These are phyloP conservation scores for Epinephelus awoara DNA, from an alignment of 2,797 vertebrate genomes.

Conservation along the genomic window DNA sequence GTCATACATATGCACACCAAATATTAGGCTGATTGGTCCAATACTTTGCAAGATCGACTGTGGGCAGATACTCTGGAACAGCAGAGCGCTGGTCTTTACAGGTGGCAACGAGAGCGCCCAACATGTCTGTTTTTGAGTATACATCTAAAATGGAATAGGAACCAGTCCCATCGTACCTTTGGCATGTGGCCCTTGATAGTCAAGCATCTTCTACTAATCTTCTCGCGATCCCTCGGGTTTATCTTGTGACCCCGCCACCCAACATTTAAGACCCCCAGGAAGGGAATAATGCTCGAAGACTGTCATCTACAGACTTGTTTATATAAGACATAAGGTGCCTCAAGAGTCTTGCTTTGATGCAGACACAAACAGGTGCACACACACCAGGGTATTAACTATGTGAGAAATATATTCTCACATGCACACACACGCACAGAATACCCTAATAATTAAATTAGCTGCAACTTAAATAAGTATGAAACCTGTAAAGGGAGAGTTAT, in stretches of 20 bases:
- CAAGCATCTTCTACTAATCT: not conserved
- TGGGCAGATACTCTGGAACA: not conserved
- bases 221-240: fast-evolving
- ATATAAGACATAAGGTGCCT: not conserved
- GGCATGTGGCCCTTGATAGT: not conserved
- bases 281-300: not conserved
- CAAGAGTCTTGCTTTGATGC: not conserved
- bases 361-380: not conserved
- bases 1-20: too few relatives aligned
- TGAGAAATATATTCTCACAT: not conserved
- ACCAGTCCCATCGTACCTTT: not conserved
- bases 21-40: too few relatives aligned
- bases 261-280: not conserved
- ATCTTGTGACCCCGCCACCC: too few relatives aligned
- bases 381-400: not conserved
- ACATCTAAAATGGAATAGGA: not conserved
- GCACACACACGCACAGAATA: not conserved
- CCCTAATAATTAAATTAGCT: constrained; percentile 77
- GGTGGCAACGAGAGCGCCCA: not conserved
- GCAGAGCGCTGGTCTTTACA: not conserved
- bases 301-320: not conserved
- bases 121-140: not conserved
- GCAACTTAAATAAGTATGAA: constrained; percentile 64
- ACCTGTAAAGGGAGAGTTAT: constrained; percentile 65
- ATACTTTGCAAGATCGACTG: too few relatives aligned